Percentiles rank a stretch among this genome's conserved stretches.
These are phyloP conservation scores for Carcharodon carcharias DNA, from an alignment of 2,797 vertebrate genomes.

Conservation along the genomic window DNA sequence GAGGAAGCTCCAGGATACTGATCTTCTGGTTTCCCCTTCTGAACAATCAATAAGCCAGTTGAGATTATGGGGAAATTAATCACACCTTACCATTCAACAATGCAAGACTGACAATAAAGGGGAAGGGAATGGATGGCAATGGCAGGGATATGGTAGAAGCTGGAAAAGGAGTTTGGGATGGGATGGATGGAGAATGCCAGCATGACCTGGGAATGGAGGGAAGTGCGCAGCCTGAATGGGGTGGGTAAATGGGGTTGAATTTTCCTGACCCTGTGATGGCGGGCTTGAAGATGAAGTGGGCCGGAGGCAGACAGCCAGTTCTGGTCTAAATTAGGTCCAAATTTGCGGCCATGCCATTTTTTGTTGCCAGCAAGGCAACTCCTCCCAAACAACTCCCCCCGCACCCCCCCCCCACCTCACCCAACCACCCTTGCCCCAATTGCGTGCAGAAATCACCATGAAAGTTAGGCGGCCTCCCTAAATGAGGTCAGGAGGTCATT, in stretches of 20 bases:
- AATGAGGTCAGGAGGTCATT: too few species aligned
- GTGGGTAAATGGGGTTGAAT: not conserved
- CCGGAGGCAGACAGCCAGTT: too few species aligned
- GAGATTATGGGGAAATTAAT: not conserved
- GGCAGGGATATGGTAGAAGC: not conserved
- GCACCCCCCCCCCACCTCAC: too few species aligned
- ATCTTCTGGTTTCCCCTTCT: not conserved
- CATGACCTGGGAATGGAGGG: not conserved
- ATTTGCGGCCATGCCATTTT: not conserved
- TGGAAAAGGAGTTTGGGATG: not conserved
- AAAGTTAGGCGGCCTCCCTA: not conserved
- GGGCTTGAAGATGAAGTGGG: not conserved
- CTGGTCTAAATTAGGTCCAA: not conserved
- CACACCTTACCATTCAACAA: not conserved
- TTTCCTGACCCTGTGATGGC: not conserved
- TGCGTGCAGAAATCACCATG: not conserved
- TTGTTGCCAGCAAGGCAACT: not conserved
- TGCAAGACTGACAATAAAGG: not conserved
- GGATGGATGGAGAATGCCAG: not conserved
- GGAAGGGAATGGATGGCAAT: not conserved
- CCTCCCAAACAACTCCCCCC: too few species aligned
- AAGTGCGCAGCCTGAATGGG: not conserved
- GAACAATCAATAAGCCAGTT: not conserved
- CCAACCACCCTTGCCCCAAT: too few species aligned
- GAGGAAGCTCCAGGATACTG: too few species aligned